These are phyloP conservation scores for Microctenopoma lineatum DNA, from an alignment of 2,797 vertebrate species.

Conservation along the genomic window DNA sequence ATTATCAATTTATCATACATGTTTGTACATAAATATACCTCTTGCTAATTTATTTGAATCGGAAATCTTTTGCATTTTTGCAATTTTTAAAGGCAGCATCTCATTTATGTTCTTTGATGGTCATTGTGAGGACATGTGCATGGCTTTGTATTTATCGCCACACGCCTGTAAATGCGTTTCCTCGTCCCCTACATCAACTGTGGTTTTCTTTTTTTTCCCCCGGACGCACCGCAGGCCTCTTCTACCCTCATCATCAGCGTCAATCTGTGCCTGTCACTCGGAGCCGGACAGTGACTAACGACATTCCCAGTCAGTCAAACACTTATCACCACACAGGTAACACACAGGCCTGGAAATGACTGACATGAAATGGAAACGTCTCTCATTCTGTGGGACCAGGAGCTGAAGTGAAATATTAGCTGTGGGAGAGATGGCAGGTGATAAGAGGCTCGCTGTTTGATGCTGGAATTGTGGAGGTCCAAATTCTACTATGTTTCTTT, in stretches of 20 bases:
- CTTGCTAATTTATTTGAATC: background rate
- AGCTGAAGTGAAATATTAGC: conserved; percentile 81
- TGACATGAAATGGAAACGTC: conserved; percentile 86
- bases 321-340: conserved; percentile 85
- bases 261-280: conserved; percentile 77
- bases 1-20: background rate
- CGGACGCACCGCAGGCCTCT: conserved; percentile 33
- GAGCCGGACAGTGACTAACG: conserved; percentile 83
- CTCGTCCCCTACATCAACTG: background rate
- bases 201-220: conserved; percentile 19
- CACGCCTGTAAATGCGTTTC: conserved; percentile 27
- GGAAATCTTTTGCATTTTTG: background rate
- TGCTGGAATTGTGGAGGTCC: conserved; percentile 71
- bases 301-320: conserved; percentile 81
- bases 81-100: background rate
- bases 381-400: conserved; percentile 74
- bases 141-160: conserved; percentile 21
- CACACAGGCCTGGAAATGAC: conserved; percentile 81
- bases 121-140: conserved; percentile 11
- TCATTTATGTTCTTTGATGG: background rate
- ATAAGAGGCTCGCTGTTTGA: conserved; percentile 75
- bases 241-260: conserved; percentile 70
- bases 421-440: conserved; percentile 74
- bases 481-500: conserved; percentile 72
- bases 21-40: background rate